Base-by-base conservation (phyloP, 1,140 invertebrate species). In the Chlorops oryzae region DNA sequence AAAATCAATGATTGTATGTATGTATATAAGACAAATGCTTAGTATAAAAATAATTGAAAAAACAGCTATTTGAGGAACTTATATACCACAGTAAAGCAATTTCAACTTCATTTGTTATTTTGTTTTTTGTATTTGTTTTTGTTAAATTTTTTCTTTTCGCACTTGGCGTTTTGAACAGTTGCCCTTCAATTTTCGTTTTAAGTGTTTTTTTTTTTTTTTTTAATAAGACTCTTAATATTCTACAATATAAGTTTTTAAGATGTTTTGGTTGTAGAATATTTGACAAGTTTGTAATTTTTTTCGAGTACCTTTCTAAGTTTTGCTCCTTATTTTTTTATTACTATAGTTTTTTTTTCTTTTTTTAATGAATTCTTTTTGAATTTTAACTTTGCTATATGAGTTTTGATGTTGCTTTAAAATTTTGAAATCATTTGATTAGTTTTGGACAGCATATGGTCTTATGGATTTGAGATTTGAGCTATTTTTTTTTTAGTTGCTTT, bases 61-160 rank as follows among this genome's bases (percentile, higher is more conserved):
- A 44, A 44, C 37, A 32, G 21, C 23, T 44, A 43, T 43, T 47
- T 48, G 45, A 52, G 51, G 51, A 52, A 52, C 51, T 54, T 54
- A 49, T 54, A 49, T 42, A 54, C 52, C 52, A 54, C 52, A 40
- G 51, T 52, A 52, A 52, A 52, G 51, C 51, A 46, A 51, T 27
- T 51, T 20, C 2, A 38, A 38, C 27, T 47, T 38, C 12, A 18
- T 47, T 47, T 35, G 9, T 37, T 47, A 20, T 47, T 27, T 51
- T 38, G 9, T 45, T 46, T 41, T 15, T 44, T 44, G 18, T 44
- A 12, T 21, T 44, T 44, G 20, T 40, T 44, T 35, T 34, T 34
- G 12, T 5, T 35, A 47, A 17, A 22, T 49, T 52, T 38, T 46
- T 46, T 41, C n/a, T n/a, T n/a, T n/a, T n/a, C n/a, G n/a, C n/a